phyloP scores from a whole-genome alignment of 1,140 invertebrate species.

The Platyura marginata region DNA sequence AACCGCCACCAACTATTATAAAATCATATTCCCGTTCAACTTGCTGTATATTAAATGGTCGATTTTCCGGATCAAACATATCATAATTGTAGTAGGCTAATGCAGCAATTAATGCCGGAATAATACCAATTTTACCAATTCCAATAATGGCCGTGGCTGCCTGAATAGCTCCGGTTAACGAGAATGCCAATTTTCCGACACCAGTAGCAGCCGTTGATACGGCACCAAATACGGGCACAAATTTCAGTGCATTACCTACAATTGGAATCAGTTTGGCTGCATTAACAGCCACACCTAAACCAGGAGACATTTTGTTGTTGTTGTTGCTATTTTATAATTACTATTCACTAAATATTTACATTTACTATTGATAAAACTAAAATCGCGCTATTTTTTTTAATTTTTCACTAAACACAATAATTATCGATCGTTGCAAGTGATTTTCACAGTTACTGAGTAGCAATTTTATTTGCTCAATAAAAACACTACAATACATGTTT shows the following conservation, averaged over 20 bases:
- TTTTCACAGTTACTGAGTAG: background rate
- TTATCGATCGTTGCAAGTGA: background rate
- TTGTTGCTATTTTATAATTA: background rate
- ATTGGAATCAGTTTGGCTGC: background rate
- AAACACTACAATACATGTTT: background rate
- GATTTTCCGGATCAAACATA: slow-evolving; percentile 65
- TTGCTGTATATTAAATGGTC: slow-evolving; percentile 45
- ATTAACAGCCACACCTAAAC: background rate
- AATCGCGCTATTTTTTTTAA: background rate
- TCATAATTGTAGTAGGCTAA: slow-evolving; percentile 75
- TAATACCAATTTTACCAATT: slow-evolving; percentile 47
- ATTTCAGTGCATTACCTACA: slow-evolving; percentile 12
- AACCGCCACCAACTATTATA: slow-evolving; percentile 62
- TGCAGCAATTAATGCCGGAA: slow-evolving; percentile 57
- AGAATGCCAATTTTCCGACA: slow-evolving; percentile 20
- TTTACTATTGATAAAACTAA: background rate
- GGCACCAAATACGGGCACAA: slow-evolving; percentile 12
- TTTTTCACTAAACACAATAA: background rate
- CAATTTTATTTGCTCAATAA: background rate
- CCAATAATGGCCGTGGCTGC: slow-evolving; percentile 45
- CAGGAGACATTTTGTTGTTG: background rate
- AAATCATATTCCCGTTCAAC: slow-evolving; percentile 58
- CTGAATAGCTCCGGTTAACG: slow-evolving; percentile 40
- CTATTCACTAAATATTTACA: background rate
- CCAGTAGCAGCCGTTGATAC: slow-evolving; percentile 5